These are phyloP conservation scores for Pseudoatta argentina DNA, from an alignment of 1,140 invertebrate genomes.

Conservation along the genomic window DNA sequence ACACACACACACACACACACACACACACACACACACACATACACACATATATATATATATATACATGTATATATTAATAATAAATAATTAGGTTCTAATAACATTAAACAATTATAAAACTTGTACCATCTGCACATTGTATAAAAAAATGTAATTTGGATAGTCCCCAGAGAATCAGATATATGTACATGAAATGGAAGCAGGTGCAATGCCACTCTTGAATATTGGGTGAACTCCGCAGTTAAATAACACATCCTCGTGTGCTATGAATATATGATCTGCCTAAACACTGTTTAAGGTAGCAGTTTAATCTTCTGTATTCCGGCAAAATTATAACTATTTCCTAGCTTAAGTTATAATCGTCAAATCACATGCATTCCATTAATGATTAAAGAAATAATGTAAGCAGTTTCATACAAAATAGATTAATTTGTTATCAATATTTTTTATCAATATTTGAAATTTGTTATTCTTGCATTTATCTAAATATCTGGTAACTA, in stretches of 20 bases:
- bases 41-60: neutral
- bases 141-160: neutral
- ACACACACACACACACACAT: no score
- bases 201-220: constrained; percentile 42
- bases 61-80: neutral
- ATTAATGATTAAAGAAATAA: neutral
- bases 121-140: neutral
- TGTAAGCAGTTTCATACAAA: neutral
- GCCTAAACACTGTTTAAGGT: constrained; percentile 38
- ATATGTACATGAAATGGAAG: neutral
- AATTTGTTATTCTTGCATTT: neutral
- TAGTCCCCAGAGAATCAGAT: neutral
- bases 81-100: neutral
- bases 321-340: constrained; percentile 26
- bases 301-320: constrained; percentile 1
- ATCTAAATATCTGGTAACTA: neutral
- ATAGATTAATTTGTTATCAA: neutral
- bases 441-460: neutral
- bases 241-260: constrained; percentile 34
- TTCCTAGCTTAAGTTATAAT: neutral
- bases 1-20: no score
- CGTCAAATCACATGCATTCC: neutral
- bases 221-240: constrained; percentile 5
- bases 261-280: constrained; percentile 51
- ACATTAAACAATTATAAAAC: neutral